Evolutionary conservation across 2,797 vertebrate species (phyloP), one percentile per base, ranked within the genome.

Genomic region (Lepus oiostolus): DNA sequence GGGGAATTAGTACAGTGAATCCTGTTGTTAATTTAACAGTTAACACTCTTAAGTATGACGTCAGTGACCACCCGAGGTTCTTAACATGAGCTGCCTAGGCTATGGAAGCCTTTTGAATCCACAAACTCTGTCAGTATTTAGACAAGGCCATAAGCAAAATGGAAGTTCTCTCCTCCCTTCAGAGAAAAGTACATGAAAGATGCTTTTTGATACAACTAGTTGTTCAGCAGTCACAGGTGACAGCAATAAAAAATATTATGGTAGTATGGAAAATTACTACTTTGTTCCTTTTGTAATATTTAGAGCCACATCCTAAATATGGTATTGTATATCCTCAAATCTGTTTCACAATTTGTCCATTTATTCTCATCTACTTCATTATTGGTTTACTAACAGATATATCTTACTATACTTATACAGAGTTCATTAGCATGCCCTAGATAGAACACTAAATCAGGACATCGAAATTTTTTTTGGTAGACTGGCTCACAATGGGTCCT

Each of bases 391-490:
- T 72, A 67, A 47, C 26, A 72, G 28, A 38, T 13, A 11, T 21
- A 30, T 30, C 50, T 79, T 89, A 52, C 22, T 47, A 17, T 88
- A 83, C 26, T 28, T 77, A 58, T 84, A 19, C 24, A 76, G 58
- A 68, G 7, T 80, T 88, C 47, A 67, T 76, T 83, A 50, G 38
- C 75, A 42, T 90, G 24, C 93, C 88, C 42, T 90, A 13, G 76
- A 76, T 72, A 85, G 94, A 70, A 91, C 81, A 82, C 71, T 85
- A 75, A 94, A 87, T 93, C 72, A 90, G 38, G 85, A 70, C 54
- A 90, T 88, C 54, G 85, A 91, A 47, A 52, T 95, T 74, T 94
- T 93, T 90, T 94, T 82, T 77, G 68, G 63, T 87, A 52, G 32
- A 47, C 76, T 82, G 7, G 42, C 72, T 81, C 32, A 81, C 76